These are phyloP conservation scores for Garra rufa DNA, from an alignment of 2,113 vertebrate species.

Conservation along the genomic window DNA sequence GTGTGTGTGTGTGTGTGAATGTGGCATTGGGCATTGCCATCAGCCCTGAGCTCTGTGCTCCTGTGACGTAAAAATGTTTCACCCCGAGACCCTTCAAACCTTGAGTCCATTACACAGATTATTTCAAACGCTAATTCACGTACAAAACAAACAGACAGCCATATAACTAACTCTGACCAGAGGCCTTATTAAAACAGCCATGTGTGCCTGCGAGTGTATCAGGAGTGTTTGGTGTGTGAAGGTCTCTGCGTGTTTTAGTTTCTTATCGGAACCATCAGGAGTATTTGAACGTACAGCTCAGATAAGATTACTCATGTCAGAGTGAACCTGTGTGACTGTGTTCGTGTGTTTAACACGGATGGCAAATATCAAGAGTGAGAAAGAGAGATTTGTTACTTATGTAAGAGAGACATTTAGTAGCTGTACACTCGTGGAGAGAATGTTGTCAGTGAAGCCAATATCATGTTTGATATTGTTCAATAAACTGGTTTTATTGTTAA, in stretches of 20 bases:
- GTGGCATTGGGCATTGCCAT: slow-evolving; percentile 25
- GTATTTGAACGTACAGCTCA: slow-evolving; percentile 35
- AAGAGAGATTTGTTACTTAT: not conserved
- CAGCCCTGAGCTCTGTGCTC: slow-evolving; percentile 16
- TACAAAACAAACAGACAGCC: not conserved
- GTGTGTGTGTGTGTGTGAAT: not conserved
- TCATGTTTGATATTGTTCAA: not conserved
- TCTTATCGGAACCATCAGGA: slow-evolving; percentile 43
- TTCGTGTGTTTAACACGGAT: not conserved
- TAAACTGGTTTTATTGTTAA: not conserved
- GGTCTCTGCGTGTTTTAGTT: slow-evolving; percentile 36
- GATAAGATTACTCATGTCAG: slow-evolving; percentile 47
- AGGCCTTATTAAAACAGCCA: not conserved
- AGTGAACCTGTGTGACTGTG: slow-evolving; percentile 23
- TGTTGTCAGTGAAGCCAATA: too few relatives aligned
- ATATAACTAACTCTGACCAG: not conserved
- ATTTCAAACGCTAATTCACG: not conserved
- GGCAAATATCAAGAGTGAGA: not conserved
- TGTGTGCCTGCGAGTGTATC: not conserved
- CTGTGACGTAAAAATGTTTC: slow-evolving; percentile 21
- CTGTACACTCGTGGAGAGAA: too few relatives aligned
- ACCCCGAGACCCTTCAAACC: slow-evolving; percentile 27
- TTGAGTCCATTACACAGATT: slow-evolving; percentile 32
- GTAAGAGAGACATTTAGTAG: not conserved
- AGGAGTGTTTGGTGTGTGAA: slow-evolving; percentile 25